Percentiles rank a stretch among this genome's conserved stretches.
Conservation (phyloP, 30 jellyfish, hydroid and myxozoan genomes). For the Aurelia sp. region DNA sequence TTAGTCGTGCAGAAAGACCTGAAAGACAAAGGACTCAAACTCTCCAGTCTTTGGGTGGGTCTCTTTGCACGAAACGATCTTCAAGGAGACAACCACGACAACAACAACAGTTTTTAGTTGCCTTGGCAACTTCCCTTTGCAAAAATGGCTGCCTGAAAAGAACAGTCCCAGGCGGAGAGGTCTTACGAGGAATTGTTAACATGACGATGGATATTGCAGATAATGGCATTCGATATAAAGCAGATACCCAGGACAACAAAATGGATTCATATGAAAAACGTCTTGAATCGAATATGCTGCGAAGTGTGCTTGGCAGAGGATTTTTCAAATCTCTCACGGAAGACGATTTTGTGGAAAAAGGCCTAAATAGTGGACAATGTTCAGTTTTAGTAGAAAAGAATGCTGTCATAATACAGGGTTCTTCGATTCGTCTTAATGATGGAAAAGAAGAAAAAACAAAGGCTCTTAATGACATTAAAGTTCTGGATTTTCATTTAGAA, state of each 20-base stretch:
- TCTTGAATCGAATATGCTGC: slow-evolving; percentile 28
- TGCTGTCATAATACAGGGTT: no score
- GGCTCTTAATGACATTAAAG: neutral
- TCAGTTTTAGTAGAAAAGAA: neutral
- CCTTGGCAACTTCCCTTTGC: no score
- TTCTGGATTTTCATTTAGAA: slow-evolving; percentile 8
- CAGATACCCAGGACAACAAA: neutral
- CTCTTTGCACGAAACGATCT: no score
- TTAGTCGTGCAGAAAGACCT: no score
- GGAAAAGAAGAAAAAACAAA: neutral
- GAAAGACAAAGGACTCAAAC: no score
- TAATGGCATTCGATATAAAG: neutral
- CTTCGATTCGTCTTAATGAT: neutral
- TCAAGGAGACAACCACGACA: no score
- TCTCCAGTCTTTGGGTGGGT: no score
- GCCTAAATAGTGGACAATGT: neutral
- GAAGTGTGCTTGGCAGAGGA: slow-evolving; percentile 47
- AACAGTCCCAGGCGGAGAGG: no score
- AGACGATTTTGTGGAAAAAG: slow-evolving; percentile 19
- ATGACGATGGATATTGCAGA: neutral
- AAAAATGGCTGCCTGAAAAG: no score
- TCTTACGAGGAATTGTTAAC: neutral
- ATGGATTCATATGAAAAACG: slow-evolving; percentile 42
- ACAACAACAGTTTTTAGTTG: no score
- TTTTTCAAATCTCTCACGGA: slow-evolving; percentile 56